Base-by-base conservation (phyloP, 2,888 invertebrate species). In the Catocala nupta region DNA sequence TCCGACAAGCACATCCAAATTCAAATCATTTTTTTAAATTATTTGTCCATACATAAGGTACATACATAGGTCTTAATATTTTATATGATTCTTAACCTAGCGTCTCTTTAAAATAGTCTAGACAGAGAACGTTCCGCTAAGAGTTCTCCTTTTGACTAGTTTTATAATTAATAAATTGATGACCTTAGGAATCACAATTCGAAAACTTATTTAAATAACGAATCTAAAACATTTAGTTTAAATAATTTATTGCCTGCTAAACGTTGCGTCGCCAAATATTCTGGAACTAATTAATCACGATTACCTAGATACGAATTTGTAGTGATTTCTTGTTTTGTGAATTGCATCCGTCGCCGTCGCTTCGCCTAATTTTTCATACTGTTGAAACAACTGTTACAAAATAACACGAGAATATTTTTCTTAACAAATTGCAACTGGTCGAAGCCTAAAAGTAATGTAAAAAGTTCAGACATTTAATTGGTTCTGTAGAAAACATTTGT, bases 191-290 rank as follows among this genome's bases (percentile, higher is more conserved):
- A 25, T 25, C 25, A 25, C 25, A 3, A 25, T 25, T 25, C 25
- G 1, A 25, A 25, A 25, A 25, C 25, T 25, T 25, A 25, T 25
- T 25, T 25, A 25, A 25, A 25, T 25, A 25, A 25, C 43, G 43
- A 43, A 43, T 43, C 43, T n/a, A 43, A 11, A 11, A 10, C 5
- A 11, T 43, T 11, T 11, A 43, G 47, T 9, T 47, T 0, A 47
- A 47, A 47, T 5, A 47, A 13, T 13, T 9, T 12, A 4, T 47
- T 9, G 47, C 9, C 16, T 8, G 48, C 13, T 25, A 16, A 48
- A 8, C 50, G 34, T 74, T 73, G 76, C 74, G 64, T 72, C 66
- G 59, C 65, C 59, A 60, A 57, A 63, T 60, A 51, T 53, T 65
- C 63, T 49, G 58, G 42, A 63, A 59, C 70, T 12, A 59, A 65